Conservation (phyloP, 1,140 invertebrate species). For the Chironomus tepperi region DNA sequence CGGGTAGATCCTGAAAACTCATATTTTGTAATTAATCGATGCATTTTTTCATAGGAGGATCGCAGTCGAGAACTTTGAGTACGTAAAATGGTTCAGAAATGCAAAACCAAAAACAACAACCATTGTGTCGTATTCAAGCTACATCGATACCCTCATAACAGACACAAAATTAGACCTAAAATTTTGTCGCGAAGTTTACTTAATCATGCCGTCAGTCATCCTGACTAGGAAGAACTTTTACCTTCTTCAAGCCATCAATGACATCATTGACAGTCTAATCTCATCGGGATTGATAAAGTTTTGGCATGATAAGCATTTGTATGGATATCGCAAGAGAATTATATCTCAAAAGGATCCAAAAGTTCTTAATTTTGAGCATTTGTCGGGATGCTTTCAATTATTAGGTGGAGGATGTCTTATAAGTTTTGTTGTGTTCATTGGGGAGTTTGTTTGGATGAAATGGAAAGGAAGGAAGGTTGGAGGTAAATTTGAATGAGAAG, state of each 20-base stretch:
- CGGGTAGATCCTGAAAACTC: no score
- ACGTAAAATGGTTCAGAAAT: background rate
- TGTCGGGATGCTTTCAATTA: background rate
- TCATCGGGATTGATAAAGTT: slow-evolving; percentile 4
- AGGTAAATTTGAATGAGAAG: no score
- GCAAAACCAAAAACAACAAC: background rate
- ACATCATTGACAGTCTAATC: background rate
- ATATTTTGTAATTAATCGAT: no score
- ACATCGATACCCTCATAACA: background rate
- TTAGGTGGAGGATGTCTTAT: background rate
- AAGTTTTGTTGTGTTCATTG: no score
- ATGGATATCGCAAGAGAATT: background rate
- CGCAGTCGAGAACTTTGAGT: background rate
- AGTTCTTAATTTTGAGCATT: background rate
- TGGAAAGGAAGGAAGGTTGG: no score
- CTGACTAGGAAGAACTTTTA: background rate
- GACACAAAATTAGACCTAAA: background rate
- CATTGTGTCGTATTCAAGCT: background rate
- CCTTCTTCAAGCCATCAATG: background rate
- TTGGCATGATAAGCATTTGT: slow-evolving; percentile 8
- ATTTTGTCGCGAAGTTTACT: background rate
- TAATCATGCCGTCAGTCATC: background rate
- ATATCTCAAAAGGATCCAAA: background rate
- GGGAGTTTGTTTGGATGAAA: no score
- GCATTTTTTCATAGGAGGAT: no score